These are phyloP conservation scores for Eidolon dupreanum DNA, from an alignment of 2,797 vertebrate genomes.

Conservation along the genomic window DNA sequence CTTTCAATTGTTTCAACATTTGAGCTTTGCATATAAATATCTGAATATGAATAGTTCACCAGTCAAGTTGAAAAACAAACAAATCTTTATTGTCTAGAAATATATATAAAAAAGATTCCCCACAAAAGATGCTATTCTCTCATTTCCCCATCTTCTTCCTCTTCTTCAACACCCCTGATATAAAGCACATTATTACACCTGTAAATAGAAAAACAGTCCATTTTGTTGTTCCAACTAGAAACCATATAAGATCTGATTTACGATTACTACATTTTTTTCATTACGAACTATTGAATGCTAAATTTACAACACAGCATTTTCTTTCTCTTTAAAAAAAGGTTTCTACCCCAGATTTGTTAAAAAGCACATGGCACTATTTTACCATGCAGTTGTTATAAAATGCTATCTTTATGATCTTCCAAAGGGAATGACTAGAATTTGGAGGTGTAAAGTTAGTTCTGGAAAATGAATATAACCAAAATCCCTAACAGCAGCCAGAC, in stretches of 20 bases:
- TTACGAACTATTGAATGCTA: neutral
- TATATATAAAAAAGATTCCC: slow-evolving; percentile 79
- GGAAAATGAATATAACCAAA: neutral
- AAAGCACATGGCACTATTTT: neutral
- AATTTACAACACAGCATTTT: neutral
- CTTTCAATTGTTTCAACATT: neutral
- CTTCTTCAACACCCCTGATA: slow-evolving; percentile 98
- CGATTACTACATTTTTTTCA: neutral
- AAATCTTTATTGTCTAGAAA: slow-evolving; percentile 80
- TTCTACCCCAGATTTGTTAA: neutral
- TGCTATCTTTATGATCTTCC: neutral
- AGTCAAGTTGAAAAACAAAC: slow-evolving; percentile 75
- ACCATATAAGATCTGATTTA: neutral
- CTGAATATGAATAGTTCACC: slow-evolving; percentile 57
- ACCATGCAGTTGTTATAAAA: neutral
- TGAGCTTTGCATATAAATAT: neutral
- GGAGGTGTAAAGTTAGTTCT: neutral
- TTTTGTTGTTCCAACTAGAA: slow-evolving; percentile 3
- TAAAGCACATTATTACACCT: slow-evolving; percentile 99
- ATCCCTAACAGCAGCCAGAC: neutral
- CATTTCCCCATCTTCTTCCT: slow-evolving; percentile 99
- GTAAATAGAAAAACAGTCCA: slow-evolving; percentile 73
- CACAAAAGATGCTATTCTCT: slow-evolving; percentile 90
- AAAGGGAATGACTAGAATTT: slow-evolving; percentile 24
- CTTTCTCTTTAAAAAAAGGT: neutral